Evolutionary conservation across 2,113 vertebrate species (phyloP).

Genomic region (Aspidoscelis tigris): DNA sequence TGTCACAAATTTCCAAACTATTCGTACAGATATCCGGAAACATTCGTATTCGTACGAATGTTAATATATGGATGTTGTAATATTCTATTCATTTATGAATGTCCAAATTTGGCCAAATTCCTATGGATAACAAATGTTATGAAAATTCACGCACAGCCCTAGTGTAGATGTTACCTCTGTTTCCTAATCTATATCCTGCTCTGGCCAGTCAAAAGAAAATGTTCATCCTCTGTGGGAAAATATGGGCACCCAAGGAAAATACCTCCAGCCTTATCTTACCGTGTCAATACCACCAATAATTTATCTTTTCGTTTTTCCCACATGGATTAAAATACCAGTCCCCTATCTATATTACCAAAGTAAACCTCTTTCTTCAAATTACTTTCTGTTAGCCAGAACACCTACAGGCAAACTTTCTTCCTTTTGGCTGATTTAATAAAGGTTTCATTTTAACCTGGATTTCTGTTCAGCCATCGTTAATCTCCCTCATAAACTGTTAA

Average conservation of each 20-base stretch:
- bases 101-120: too few relatives aligned
- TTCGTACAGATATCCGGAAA: too few relatives aligned
- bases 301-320: constrained; percentile 41
- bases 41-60: too few relatives aligned
- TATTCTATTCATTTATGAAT: too few relatives aligned
- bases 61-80: too few relatives aligned
- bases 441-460: constrained; percentile 13
- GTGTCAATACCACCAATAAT: constrained; percentile 2
- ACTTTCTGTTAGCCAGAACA: constrained; percentile 17
- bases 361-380: constrained; percentile 34
- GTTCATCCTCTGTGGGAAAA: neutral
- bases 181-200: too few relatives aligned
- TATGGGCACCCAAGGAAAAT: neutral
- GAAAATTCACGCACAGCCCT: too few relatives aligned
- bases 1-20: too few relatives aligned
- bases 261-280: constrained; percentile 32
- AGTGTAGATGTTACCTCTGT: neutral
- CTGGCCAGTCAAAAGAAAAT: neutral
- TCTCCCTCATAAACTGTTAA: neutral
- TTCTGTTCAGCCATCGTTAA: neutral
- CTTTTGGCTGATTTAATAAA: constrained; percentile 22
- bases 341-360: constrained; percentile 40
- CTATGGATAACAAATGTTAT: too few relatives aligned
- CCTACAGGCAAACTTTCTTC: constrained; percentile 5
- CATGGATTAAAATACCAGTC: constrained; percentile 24